Percentiles rank a stretch among this genome's conserved stretches.
These are phyloP conservation scores for Clistopyga incitator DNA, from an alignment of 2,888 invertebrate species.

Conservation along the genomic window DNA sequence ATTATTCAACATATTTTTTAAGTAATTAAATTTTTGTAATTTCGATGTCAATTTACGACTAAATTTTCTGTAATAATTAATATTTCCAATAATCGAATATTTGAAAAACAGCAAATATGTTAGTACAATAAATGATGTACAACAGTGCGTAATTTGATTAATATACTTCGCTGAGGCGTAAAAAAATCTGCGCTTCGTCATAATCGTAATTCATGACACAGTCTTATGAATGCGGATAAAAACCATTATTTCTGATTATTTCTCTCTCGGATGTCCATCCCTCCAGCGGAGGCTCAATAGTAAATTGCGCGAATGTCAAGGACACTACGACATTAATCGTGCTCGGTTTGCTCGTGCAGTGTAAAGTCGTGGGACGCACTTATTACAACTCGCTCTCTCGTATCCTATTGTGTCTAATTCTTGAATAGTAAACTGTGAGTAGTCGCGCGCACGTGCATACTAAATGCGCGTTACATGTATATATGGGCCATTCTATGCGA, in stretches of 20 bases:
- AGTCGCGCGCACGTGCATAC: slow-evolving; percentile 71
- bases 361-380: slow-evolving; percentile 58
- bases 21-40: too few relatives aligned
- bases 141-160: too few relatives aligned
- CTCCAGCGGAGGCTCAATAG: slow-evolving; percentile 30
- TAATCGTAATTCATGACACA: too few relatives aligned
- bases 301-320: slow-evolving; percentile 64
- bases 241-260: background rate
- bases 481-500: too few relatives aligned
- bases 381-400: slow-evolving; percentile 49
- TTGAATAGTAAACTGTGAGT: slow-evolving; percentile 73
- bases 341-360: slow-evolving; percentile 38
- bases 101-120: too few relatives aligned
- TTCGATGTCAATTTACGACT: too few relatives aligned
- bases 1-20: too few relatives aligned
- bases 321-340: slow-evolving; percentile 59
- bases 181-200: too few relatives aligned
- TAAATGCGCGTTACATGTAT: slow-evolving; percentile 61
- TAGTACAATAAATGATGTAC: too few relatives aligned
- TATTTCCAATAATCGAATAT: too few relatives aligned
- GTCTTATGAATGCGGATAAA: background rate
- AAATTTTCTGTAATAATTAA: too few relatives aligned
- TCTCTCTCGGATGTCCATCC: slow-evolving; percentile 9
- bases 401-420: slow-evolving; percentile 76
- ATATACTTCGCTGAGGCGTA: too few relatives aligned